Base-by-base conservation (phyloP, 2,888 invertebrate genomes). In the Baccha elongata region DNA sequence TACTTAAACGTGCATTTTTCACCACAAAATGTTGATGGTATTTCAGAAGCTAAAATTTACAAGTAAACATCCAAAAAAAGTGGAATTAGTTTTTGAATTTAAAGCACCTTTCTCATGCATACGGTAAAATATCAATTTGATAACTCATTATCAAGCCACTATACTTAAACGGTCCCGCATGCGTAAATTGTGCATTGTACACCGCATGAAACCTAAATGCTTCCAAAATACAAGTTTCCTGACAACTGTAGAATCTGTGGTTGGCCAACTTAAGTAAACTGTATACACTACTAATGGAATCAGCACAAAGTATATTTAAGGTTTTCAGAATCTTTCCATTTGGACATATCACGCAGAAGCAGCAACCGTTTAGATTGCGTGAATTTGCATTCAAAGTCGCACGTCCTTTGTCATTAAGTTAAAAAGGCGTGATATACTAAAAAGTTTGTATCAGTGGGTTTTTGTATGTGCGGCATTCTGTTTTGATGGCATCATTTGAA, bases 381-480 rank as follows among this genome's bases (percentile, higher is more conserved):
- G 55, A 68, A 83, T 83, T 83, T 83, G 83, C 83, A 83, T 83
- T 83, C 73, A 72, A 73, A 78, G 67, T 83, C 72, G 78, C 83
- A 72, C 78, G 83, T 78, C 78, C 55, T 76, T 81, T 65, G 67
- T 81, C 81, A 48, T 81, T 76, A 71, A 72, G 53, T 76, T 58
- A 76, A 65, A 76, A 76, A 55, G 17, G 48, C 64, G 72, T 83
- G 83, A 78, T 72, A 68, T 67, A 72, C 65, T 26, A 55, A 37
- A 68, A 50, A 11, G 35, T 48, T 53, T 46, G 62, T 71, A 42
- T 6, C 42, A 13, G 21, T 64, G 11, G 26, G 29, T n/a, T 37
- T 32, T 42, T 65, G 44, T 60, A 42, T 40, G 11, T 67, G 42
- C 19, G 6, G 13, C 13, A 23, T 29, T 62, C 64, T 52, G 69